Conservation (phyloP, 2,888 invertebrate genomes). For the Dendrolimus houi region DNA sequence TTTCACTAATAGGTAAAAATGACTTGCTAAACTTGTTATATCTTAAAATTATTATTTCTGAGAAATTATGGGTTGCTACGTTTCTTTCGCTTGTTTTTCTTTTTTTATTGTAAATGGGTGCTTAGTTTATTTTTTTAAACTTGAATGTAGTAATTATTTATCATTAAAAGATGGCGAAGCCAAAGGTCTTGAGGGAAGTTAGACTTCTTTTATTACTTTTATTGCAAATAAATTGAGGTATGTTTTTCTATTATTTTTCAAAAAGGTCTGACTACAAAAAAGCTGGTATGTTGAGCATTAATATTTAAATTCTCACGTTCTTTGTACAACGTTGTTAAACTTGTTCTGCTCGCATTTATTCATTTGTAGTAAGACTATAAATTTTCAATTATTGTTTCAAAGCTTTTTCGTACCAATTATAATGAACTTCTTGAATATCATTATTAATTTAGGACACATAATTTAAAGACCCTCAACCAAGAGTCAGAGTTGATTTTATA, state of each 20-base stretch:
- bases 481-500: conserved; percentile 55
- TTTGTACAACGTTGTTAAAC: not conserved
- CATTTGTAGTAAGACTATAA: conserved; percentile 7
- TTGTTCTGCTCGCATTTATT: conserved; percentile 21
- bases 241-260: not conserved
- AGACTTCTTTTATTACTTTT: conserved; percentile 50
- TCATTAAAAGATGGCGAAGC: conserved; percentile 56
- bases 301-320: not conserved
- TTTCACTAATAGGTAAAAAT: conserved; percentile 72
- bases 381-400: conserved; percentile 9
- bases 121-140: conserved; percentile 52
- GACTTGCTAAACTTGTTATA: conserved; percentile 61
- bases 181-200: conserved; percentile 69
- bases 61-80: conserved; percentile 30
- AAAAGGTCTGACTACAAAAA: not conserved
- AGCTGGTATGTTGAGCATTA: not conserved
- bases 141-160: not conserved
- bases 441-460: conserved; percentile 57
- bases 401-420: conserved; percentile 25
- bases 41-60: conserved; percentile 40
- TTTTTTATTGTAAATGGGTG: conserved; percentile 53
- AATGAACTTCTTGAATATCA: conserved; percentile 45
- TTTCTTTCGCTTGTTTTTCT: conserved; percentile 39
- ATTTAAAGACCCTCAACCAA: conserved; percentile 60
- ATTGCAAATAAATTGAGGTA: not conserved